These are phyloP conservation scores for Athalia rosae DNA, from an alignment of 2,888 invertebrate genomes.

Conservation along the genomic window DNA sequence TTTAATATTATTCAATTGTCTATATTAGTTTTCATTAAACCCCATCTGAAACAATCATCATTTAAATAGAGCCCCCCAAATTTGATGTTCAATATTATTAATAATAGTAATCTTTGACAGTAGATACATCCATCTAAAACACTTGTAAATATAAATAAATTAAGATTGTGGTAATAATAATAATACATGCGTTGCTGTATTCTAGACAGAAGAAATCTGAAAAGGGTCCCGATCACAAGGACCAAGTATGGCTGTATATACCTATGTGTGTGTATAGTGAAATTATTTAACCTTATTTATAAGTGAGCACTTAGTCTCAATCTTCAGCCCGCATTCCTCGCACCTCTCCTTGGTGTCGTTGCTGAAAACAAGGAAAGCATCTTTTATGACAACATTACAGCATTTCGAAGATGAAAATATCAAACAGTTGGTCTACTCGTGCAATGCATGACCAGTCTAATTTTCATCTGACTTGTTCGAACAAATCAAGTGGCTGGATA, in stretches of 20 bases:
- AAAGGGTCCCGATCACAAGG: conserved; percentile 67
- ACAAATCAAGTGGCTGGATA: neutral
- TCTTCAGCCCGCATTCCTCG: conserved; percentile 92
- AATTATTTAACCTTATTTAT: conserved; percentile 69
- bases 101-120: conserved; percentile 61
- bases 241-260: conserved; percentile 62
- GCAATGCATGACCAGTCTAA: neutral
- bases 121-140: conserved; percentile 72
- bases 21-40: conserved; percentile 31
- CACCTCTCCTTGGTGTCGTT: conserved; percentile 90
- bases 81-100: conserved; percentile 34
- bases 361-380: conserved; percentile 71
- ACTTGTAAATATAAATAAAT: conserved; percentile 71
- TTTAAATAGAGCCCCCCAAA: conserved; percentile 36
- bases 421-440: neutral
- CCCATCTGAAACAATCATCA: conserved; percentile 37
- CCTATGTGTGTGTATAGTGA: conserved; percentile 65
- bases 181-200: conserved; percentile 66
- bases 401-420: neutral
- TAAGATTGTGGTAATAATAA: conserved; percentile 68
- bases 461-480: neutral
- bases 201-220: conserved; percentile 70
- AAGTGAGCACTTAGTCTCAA: conserved; percentile 67
- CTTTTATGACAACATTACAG: conserved; percentile 49
- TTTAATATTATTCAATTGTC: conserved; percentile 36